A percentile compares a stretch with the other conserved stretches of the same genome.
Conservation (phyloP, 2,888 invertebrate species). For the Sycophila texana region DNA sequence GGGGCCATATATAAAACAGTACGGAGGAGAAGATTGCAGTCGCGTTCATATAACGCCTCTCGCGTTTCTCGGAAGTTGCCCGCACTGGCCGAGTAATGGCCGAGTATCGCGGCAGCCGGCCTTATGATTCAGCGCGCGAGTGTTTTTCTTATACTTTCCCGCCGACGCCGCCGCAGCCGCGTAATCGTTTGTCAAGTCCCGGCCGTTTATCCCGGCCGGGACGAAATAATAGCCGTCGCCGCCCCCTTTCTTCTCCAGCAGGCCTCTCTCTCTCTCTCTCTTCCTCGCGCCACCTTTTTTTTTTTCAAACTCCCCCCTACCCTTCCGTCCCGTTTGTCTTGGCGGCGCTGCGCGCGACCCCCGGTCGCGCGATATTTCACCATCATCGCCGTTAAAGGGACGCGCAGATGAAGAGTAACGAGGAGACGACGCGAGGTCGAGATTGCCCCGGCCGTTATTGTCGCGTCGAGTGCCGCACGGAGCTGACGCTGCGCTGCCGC, state of each 20-base stretch:
- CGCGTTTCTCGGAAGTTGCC: conserved; percentile 16
- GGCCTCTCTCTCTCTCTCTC: conserved; percentile 3
- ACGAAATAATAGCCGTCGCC: conserved; percentile 49
- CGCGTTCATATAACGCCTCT: conserved; percentile 5
- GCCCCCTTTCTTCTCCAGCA: conserved; percentile 2
- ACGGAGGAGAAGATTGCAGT: conserved; percentile 1
- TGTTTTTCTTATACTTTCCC: conserved; percentile 49
- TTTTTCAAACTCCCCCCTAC: background rate
- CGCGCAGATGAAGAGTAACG: conserved; percentile 52
- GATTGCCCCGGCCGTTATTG: background rate
- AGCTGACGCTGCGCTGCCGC: background rate
- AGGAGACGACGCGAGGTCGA: background rate
- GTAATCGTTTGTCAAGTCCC: conserved; percentile 61
- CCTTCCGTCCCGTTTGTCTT: conserved; percentile 54
- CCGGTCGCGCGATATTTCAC: conserved; percentile 51
- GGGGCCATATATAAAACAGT: no score
- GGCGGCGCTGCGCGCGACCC: background rate
- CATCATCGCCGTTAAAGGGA: conserved; percentile 46
- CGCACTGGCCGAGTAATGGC: conserved; percentile 15
- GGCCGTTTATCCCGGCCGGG: conserved; percentile 57
- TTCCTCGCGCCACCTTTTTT: conserved; percentile 3
- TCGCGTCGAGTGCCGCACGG: background rate
- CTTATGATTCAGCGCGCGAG: conserved; percentile 45
- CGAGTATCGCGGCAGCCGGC: conserved; percentile 10
- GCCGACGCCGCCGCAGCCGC: conserved; percentile 22